Percentiles rank a stretch among this genome's conserved stretches.
These are phyloP conservation scores for Coelogynopora nodosa DNA, from an alignment of 2,888 invertebrate genomes.

Conservation along the genomic window DNA sequence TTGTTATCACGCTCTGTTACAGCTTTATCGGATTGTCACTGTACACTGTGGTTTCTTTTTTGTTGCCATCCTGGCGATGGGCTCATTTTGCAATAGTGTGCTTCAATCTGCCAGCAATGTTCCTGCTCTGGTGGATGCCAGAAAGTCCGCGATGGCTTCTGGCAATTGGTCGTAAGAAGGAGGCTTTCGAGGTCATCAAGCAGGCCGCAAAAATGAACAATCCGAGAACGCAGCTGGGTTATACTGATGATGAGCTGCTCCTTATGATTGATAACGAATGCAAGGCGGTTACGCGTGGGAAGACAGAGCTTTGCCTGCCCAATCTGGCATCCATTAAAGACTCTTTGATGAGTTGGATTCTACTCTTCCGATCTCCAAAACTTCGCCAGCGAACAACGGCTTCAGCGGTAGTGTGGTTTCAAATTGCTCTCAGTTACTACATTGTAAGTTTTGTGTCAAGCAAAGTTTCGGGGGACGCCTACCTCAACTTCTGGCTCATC, in stretches of 20 bases:
- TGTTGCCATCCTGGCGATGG: neutral
- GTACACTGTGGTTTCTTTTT: neutral
- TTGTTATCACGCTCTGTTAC: neutral
- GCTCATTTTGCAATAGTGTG: neutral
- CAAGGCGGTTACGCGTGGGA: neutral
- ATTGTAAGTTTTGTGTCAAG: neutral
- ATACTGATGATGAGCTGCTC: neutral
- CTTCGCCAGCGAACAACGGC: neutral
- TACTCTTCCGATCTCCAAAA: neutral
- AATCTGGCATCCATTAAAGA: neutral
- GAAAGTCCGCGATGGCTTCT: conserved; percentile 1
- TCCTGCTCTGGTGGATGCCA: neutral
- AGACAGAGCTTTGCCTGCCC: neutral
- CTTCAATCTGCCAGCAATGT: neutral
- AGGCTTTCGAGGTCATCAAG: neutral
- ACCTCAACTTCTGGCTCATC: neutral
- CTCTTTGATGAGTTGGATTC: neutral
- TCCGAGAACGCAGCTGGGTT: neutral
- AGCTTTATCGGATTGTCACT: neutral
- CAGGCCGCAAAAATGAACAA: neutral
- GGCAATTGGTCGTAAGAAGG: neutral
- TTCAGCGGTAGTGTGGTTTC: neutral
- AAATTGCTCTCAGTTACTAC: neutral
- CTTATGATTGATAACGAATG: neutral
- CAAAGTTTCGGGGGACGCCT: neutral